A percentile compares a stretch with the other conserved stretches of the same genome.
Evolutionary conservation across 2,113 vertebrate genomes (phyloP).

Genomic region (Siniperca chuatsi): DNA sequence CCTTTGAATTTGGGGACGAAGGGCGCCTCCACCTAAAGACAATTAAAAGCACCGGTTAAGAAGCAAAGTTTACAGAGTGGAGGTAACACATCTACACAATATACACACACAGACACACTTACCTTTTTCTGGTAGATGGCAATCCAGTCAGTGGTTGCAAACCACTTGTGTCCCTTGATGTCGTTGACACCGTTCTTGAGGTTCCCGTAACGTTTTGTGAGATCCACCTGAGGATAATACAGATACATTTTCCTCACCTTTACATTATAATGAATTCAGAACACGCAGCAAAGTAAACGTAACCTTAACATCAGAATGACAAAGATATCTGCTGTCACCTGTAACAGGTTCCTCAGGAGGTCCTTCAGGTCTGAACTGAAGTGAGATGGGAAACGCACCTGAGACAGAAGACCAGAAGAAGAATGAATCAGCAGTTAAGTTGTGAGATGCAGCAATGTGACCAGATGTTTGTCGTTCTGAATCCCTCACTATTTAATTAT

Average conservation of each 20-base stretch:
- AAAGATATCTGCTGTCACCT: slow-evolving; percentile 68
- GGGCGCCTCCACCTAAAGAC: slow-evolving; percentile 89
- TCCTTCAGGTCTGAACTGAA: slow-evolving; percentile 96
- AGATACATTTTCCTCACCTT: slow-evolving; percentile 5
- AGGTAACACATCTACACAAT: background rate
- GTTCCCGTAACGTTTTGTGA: slow-evolving; percentile 94
- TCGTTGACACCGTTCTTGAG: slow-evolving; percentile 94
- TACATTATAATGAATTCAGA: background rate
- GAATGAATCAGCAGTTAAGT: background rate
- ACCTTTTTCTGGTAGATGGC: slow-evolving; percentile 95
- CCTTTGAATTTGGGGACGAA: slow-evolving; percentile 96
- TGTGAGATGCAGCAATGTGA: background rate
- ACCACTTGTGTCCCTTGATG: slow-evolving; percentile 96
- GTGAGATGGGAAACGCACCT: slow-evolving; percentile 93
- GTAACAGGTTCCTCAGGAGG: slow-evolving; percentile 92
- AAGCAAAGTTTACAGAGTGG: background rate
- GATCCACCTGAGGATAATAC: slow-evolving; percentile 83
- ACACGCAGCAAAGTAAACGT: background rate
- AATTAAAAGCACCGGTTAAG: background rate
- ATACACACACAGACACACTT: background rate
- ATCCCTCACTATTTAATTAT: background rate
- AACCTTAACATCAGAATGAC: background rate
- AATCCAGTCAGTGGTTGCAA: slow-evolving; percentile 94
- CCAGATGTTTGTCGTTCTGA: background rate
- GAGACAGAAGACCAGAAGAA: slow-evolving; percentile 19